Percentiles rank a stretch among this genome's conserved stretches.
Evolutionary conservation across 2,797 vertebrate species (phyloP).

Genomic region (Hydrophis major): DNA sequence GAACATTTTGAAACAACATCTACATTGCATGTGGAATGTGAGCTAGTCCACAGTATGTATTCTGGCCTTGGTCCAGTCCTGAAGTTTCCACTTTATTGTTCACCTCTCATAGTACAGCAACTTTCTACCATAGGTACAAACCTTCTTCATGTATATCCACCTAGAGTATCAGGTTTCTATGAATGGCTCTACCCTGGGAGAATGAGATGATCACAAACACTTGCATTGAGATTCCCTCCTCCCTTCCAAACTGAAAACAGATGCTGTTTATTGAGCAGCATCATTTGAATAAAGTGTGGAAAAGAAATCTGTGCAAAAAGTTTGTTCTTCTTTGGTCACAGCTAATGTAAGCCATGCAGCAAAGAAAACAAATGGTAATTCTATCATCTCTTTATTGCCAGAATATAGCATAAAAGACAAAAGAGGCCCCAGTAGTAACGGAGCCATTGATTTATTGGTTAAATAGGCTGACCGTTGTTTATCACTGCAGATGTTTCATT

Average conservation of each 20-base stretch:
- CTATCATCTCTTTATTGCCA: constrained; percentile 33
- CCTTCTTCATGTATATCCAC: constrained; percentile 18
- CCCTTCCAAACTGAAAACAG: constrained; percentile 35
- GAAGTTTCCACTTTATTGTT: constrained; percentile 21
- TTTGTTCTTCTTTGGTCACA: constrained; percentile 37
- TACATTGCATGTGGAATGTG: constrained; percentile 32
- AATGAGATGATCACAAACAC: constrained; percentile 34
- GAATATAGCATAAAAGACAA: neutral
- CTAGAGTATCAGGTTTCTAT: constrained; percentile 22
- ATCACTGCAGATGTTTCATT: constrained; percentile 2
- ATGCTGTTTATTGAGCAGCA: constrained; percentile 40
- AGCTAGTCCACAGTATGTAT: constrained; percentile 23
- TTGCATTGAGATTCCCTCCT: constrained; percentile 14
- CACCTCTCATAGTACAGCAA: constrained; percentile 15
- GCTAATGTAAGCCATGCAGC: constrained; percentile 21
- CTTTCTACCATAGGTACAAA: constrained; percentile 24
- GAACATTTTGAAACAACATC: constrained; percentile 18
- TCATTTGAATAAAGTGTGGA: constrained; percentile 38
- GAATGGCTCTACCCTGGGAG: constrained; percentile 27
- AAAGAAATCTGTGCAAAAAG: constrained; percentile 36
- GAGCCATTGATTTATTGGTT: neutral
- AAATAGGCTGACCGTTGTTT: neutral
- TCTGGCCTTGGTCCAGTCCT: constrained; percentile 15
- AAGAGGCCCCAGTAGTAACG: neutral
- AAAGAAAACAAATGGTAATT: constrained; percentile 30